Evolutionary conservation across 1,140 invertebrate species (phyloP), one percentile per base, ranked within the genome.

Genomic region (Lineus longissimus): DNA sequence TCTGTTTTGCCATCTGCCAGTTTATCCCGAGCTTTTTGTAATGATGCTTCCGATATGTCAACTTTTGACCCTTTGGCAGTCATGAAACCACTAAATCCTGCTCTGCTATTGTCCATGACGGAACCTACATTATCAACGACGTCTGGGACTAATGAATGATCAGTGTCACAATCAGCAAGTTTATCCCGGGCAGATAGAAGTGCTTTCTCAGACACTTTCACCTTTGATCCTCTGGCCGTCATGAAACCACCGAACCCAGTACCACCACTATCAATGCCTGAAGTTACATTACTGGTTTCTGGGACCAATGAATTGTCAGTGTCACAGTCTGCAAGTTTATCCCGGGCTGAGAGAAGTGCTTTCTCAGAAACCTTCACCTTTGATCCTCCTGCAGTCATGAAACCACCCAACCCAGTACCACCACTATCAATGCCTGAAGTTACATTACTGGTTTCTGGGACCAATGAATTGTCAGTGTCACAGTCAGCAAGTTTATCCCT

Each of bases 131-230:
- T 45, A 17, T 27, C 61, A 31, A 30, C 29, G 55, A 55, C 40
- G 55, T 61, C 36, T 56, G 25, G n/a, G 25, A 31, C 36, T 1
- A 47, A 13, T 45, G 61, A 33, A 15, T 25, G 6, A 13, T 59
- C 2, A 15, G 7, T 30, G 15, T 36, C 30, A 13, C 25, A 36
- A 19, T 61, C 45, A 19, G 19, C 23, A 4, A 62, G 23, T 17
- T 19, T 45, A n/a, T 56, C 45, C 47, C 40, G 33, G 36, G 59
- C 59, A 45, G 62, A 41, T 57, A 64, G 47, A 4, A 69, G 17
- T 7, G 70, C 59, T 51, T 67, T 59, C 60, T 70, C 55, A 43
- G 69, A 70, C 11, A 73, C 41, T 9, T 7, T 29, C 0, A 65
- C 51, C 17, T 41, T 61, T 25, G 23, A 33, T 19, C 63, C 63